These are phyloP conservation scores for Trachelus iudaicus DNA, from an alignment of 2,888 invertebrate genomes.

Conservation along the genomic window DNA sequence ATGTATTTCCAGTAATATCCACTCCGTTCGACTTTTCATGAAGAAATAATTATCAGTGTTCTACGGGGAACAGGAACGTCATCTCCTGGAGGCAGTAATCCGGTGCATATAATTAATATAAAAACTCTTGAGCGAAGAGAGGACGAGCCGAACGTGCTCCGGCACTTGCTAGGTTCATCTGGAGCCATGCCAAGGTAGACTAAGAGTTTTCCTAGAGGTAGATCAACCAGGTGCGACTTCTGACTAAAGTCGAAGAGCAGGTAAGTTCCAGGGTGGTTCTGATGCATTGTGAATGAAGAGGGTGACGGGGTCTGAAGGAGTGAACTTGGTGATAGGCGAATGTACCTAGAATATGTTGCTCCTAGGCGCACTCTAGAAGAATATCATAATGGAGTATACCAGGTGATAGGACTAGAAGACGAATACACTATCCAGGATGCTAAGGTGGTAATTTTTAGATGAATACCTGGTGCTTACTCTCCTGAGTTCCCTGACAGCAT, in stretches of 20 bases:
- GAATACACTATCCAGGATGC: not conserved
- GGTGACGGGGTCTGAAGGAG: not conserved
- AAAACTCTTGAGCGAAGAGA: not conserved
- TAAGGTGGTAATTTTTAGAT: not conserved
- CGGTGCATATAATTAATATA: not conserved
- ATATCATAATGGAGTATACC: not conserved
- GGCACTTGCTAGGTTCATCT: not conserved
- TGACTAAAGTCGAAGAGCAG: not conserved
- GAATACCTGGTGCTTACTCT: not conserved
- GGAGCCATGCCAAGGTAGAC: not conserved
- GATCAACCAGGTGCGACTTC: not conserved
- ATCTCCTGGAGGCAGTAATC: not conserved
- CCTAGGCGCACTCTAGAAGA: not conserved
- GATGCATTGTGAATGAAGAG: not conserved
- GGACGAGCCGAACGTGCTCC: not conserved
- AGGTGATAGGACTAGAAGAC: not conserved
- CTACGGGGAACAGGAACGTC: not conserved
- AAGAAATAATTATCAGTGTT: not conserved
- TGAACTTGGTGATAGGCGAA: not conserved
- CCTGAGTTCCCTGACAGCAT: not conserved
- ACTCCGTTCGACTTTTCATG: not conserved
- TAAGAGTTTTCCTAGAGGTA: not conserved
- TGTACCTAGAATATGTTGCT: not conserved
- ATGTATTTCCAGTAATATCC: not conserved
- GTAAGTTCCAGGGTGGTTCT: not conserved